Evolutionary conservation across 2,888 invertebrate genomes (phyloP).

Genomic region (Fissipunctia ypsillon): DNA sequence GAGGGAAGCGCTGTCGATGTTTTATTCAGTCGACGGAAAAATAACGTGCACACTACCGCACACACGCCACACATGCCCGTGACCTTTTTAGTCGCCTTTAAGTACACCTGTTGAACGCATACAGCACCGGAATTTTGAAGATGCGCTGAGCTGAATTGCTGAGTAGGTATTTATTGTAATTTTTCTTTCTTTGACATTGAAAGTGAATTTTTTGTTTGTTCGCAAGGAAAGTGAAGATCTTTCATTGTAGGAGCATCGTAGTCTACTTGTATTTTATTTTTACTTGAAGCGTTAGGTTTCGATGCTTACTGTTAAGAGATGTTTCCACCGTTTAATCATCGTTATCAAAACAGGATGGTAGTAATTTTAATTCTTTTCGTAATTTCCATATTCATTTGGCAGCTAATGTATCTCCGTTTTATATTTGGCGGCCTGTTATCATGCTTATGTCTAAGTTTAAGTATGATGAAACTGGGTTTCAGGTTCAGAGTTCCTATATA

Average conservation of each 20-base stretch:
- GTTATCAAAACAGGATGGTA: no score
- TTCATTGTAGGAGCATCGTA: neutral
- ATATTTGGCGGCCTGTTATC: neutral
- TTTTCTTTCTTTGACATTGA: constrained; percentile 24
- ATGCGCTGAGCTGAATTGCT: constrained; percentile 16
- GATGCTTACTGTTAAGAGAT: neutral
- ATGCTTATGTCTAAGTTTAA: neutral
- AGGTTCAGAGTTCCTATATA: neutral
- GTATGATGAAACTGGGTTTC: neutral
- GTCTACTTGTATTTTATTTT: neutral
- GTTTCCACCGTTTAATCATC: neutral
- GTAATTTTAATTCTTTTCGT: neutral
- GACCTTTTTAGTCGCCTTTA: constrained; percentile 68
- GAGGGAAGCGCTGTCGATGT: constrained; percentile 56
- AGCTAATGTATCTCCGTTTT: neutral
- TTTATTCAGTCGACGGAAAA: constrained; percentile 62
- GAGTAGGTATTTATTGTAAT: neutral
- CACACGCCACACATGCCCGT: constrained; percentile 42
- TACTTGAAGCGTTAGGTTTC: neutral
- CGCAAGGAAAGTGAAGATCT: neutral
- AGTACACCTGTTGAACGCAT: constrained; percentile 57
- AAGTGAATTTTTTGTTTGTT: neutral
- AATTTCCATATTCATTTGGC: neutral
- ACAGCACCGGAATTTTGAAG: constrained; percentile 52
- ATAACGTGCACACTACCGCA: constrained; percentile 18